Conservation (phyloP, 1,140 invertebrate genomes). For the Physella acuta region DNA sequence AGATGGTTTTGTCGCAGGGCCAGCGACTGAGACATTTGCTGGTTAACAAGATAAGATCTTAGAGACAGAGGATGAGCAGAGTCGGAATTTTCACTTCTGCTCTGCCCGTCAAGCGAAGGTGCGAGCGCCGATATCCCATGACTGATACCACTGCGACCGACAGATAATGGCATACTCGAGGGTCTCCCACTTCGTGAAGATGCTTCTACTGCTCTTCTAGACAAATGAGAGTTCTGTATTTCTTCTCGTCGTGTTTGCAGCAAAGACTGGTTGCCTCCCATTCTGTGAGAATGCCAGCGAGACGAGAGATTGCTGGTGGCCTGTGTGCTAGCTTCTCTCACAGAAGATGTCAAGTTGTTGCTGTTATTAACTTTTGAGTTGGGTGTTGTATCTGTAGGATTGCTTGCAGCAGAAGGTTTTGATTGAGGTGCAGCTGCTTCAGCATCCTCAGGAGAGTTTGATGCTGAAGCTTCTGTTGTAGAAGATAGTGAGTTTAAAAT, state of each 20-base stretch:
- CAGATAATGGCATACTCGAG: not conserved
- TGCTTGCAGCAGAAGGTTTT: not conserved
- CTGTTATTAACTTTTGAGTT: not conserved
- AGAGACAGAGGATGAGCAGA: not conserved
- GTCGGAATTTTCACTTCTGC: not conserved
- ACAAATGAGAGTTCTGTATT: constrained; percentile 11
- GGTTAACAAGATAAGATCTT: constrained; percentile 1
- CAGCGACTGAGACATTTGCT: not conserved
- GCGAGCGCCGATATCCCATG: not conserved
- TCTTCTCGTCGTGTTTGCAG: constrained; percentile 14
- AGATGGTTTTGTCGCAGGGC: constrained; percentile 16
- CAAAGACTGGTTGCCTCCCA: constrained; percentile 18
- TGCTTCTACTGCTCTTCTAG: not conserved
- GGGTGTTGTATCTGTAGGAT: not conserved
- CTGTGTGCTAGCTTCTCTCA: constrained; percentile 14
- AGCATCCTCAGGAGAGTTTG: not conserved
- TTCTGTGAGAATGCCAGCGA: constrained; percentile 17
- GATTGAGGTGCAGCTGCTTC: not conserved
- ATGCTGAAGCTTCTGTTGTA: not conserved
- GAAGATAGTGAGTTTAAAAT: constrained; percentile 2
- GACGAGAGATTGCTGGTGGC: constrained; percentile 7
- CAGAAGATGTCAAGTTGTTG: not conserved
- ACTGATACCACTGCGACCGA: not conserved
- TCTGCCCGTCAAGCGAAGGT: not conserved
- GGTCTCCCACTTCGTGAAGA: not conserved